A percentile compares a stretch with the other conserved stretches of the same genome.
phyloP scores from a whole-genome alignment of 2,888 invertebrate genomes.

The Polylopha cassiicola region DNA sequence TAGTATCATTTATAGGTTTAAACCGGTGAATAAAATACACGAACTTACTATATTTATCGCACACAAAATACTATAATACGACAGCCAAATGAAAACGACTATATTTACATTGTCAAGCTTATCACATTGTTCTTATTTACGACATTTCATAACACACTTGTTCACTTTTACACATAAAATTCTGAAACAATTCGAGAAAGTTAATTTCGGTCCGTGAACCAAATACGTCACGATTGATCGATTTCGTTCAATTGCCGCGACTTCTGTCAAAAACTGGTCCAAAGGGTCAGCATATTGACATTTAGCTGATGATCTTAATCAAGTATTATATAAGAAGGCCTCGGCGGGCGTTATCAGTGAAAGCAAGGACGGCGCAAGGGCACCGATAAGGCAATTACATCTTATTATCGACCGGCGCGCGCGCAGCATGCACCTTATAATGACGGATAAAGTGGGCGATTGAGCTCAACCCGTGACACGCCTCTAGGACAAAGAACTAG shows the following conservation, averaged over 20 bases:
- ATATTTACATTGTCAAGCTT: too few species aligned
- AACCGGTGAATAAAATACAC: too few species aligned
- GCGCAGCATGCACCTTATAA: conserved; percentile 39
- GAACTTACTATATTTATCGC: too few species aligned
- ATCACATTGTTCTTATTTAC: too few species aligned
- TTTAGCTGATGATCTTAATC: conserved; percentile 36
- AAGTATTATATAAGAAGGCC: conserved; percentile 52
- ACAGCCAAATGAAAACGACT: too few species aligned
- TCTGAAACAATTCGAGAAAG: conserved; percentile 14
- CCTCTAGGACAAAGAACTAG: conserved; percentile 45
- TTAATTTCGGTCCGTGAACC: conserved; percentile 14
- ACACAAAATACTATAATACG: too few species aligned
- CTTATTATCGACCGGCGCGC: conserved; percentile 51
- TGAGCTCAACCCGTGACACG: conserved; percentile 49
- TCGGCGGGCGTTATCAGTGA: conserved; percentile 66
- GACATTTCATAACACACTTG: too few species aligned
- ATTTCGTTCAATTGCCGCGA: conserved; percentile 18
- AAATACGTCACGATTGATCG: conserved; percentile 16
- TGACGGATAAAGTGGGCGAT: conserved; percentile 47
- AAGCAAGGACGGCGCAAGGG: conserved; percentile 72
- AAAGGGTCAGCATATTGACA: conserved; percentile 37
- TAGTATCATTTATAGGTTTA: too few species aligned
- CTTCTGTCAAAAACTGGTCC: conserved; percentile 19
- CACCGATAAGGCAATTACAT: conserved; percentile 60
- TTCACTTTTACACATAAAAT: too few species aligned